A percentile compares a stretch with the other conserved stretches of the same genome.
These are phyloP conservation scores for Drosophila phalerata DNA, from an alignment of 2,888 invertebrate species.

Conservation along the genomic window DNA sequence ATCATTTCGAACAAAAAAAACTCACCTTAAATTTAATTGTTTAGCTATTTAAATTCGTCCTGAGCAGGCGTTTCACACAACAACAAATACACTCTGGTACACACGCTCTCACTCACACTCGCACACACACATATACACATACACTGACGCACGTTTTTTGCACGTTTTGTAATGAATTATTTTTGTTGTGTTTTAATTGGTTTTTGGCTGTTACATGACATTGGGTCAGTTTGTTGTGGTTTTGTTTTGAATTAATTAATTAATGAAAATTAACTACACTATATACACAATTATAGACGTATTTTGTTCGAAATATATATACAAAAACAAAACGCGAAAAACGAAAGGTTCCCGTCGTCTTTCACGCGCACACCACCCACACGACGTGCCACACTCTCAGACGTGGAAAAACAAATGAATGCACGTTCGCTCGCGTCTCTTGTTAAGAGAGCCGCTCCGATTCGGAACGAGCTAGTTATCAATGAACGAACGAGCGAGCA, in stretches of 20 bases:
- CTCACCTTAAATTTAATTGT: constrained; percentile 69
- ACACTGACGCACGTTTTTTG: constrained; percentile 62
- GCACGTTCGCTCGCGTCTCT: constrained; percentile 35
- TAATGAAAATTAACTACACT: constrained; percentile 61
- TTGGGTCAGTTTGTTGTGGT: constrained; percentile 33
- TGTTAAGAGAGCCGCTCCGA: constrained; percentile 37
- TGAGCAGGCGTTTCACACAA: constrained; percentile 47
- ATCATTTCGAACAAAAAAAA: constrained; percentile 17
- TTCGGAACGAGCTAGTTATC: constrained; percentile 41
- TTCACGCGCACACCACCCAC: constrained; percentile 68
- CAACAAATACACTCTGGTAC: constrained; percentile 29
- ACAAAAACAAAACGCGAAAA: constrained; percentile 77
- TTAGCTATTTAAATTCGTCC: constrained; percentile 69
- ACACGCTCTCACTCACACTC: constrained; percentile 25
- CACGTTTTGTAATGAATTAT: constrained; percentile 58
- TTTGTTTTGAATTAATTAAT: constrained; percentile 38
- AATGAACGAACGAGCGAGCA: constrained; percentile 15
- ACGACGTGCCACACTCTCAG: constrained; percentile 65
- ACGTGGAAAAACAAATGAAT: constrained; percentile 66
- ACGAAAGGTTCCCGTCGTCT: constrained; percentile 67
- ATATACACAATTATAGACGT: constrained; percentile 67
- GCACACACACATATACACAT: constrained; percentile 30
- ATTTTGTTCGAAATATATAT: constrained; percentile 66
- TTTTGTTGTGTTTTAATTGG: constrained; percentile 52
- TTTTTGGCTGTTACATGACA: constrained; percentile 68